phyloP scores from a whole-genome alignment of 2,888 invertebrate species.

The Euzophera pinguis region DNA sequence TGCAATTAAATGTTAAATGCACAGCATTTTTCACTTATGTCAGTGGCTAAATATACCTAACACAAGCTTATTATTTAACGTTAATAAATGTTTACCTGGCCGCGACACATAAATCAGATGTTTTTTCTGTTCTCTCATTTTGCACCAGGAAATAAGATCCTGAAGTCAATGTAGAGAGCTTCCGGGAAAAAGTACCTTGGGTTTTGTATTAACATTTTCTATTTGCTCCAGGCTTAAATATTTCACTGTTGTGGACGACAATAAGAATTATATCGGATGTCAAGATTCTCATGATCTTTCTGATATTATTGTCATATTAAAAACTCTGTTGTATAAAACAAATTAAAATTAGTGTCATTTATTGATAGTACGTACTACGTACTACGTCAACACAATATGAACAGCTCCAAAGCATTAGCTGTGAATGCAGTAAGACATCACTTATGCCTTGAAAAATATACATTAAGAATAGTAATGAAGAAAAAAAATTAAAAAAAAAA shows the following conservation, averaged over 20 bases:
- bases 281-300: not conserved
- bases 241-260: not conserved
- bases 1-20: too few relatives aligned
- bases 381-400: too few relatives aligned
- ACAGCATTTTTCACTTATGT: too few relatives aligned
- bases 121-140: slow-evolving; percentile 10
- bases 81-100: slow-evolving; percentile 8
- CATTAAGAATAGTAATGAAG: too few relatives aligned
- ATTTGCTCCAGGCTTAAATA: not conserved
- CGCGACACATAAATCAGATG: slow-evolving; percentile 14
- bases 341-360: too few relatives aligned
- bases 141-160: slow-evolving; percentile 9
- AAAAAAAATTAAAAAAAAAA: too few relatives aligned
- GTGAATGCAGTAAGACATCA: too few relatives aligned
- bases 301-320: not conserved
- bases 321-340: too few relatives aligned
- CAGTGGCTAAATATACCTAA: too few relatives aligned
- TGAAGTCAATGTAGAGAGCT: slow-evolving; percentile 4
- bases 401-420: too few relatives aligned
- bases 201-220: not conserved
- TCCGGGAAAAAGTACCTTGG: not conserved
- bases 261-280: not conserved
- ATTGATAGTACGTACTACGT: too few relatives aligned
- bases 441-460: too few relatives aligned
- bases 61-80: not conserved